These are phyloP conservation scores for Zeuzera pyrina DNA, from an alignment of 2,888 invertebrate species.

Conservation along the genomic window DNA sequence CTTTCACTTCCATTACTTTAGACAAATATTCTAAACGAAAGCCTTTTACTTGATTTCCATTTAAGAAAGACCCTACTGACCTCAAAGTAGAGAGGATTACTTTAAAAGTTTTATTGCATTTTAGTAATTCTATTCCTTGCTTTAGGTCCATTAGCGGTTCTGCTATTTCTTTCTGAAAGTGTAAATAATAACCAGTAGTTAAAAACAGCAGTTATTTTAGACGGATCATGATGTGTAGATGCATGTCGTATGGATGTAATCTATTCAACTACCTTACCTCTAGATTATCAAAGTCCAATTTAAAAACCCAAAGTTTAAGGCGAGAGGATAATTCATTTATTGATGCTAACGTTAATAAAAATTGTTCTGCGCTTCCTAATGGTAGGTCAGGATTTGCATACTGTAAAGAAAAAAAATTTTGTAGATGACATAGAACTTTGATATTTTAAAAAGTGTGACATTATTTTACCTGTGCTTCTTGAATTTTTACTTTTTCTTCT, in stretches of 20 bases:
- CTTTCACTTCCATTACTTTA: slow-evolving; percentile 98
- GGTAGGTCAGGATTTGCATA: slow-evolving; percentile 91
- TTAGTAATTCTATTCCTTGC: slow-evolving; percentile 93
- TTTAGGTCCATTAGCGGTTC: slow-evolving; percentile 99
- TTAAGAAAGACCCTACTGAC: slow-evolving; percentile 96
- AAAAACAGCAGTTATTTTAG: too few species aligned
- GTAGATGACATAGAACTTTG: background rate
- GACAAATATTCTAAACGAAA: slow-evolving; percentile 98
- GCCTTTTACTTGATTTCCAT: slow-evolving; percentile 93
- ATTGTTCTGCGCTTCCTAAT: slow-evolving; percentile 97
- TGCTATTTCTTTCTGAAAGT: slow-evolving; percentile 89
- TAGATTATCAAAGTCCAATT: slow-evolving; percentile 96
- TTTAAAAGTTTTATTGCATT: slow-evolving; percentile 94
- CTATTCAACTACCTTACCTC: too few species aligned
- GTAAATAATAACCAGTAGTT: background rate
- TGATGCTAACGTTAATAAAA: slow-evolving; percentile 95
- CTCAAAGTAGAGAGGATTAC: slow-evolving; percentile 94
- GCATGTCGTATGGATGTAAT: too few species aligned
- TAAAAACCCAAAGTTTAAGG: slow-evolving; percentile 98
- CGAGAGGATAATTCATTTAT: slow-evolving; percentile 95
- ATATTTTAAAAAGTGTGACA: background rate
- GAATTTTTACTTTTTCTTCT: slow-evolving; percentile 96
- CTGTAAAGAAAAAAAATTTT: slow-evolving; percentile 29
- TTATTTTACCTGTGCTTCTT: slow-evolving; percentile 85
- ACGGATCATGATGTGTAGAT: too few species aligned